Evolutionary conservation across 1,140 invertebrate genomes (phyloP).

Genomic region (Aplysia californica): DNA sequence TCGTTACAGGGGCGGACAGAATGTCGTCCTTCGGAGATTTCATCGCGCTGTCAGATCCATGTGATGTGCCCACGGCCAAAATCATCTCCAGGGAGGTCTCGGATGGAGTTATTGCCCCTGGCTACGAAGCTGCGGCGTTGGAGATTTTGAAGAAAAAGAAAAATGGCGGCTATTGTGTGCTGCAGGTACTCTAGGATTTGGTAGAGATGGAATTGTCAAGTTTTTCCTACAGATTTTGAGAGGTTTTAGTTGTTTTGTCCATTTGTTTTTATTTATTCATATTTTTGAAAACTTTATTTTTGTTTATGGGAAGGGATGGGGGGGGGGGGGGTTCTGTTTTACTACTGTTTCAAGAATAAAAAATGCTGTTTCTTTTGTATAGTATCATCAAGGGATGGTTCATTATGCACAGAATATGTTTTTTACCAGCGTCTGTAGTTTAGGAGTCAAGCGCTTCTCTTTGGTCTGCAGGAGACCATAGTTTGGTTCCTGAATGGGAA

Average conservation of each 20-base stretch:
- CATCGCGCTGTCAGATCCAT: conserved; percentile 91
- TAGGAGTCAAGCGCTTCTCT: too few relatives aligned
- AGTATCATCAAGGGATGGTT: too few relatives aligned
- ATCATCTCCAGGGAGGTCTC: conserved; percentile 87
- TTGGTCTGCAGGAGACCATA: too few relatives aligned
- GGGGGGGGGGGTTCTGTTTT: too few relatives aligned
- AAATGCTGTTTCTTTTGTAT: too few relatives aligned
- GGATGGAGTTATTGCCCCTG: conserved; percentile 96
- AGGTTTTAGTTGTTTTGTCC: background rate
- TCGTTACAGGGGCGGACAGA: conserved; percentile 85
- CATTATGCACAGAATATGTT: too few relatives aligned
- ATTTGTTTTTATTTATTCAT: background rate
- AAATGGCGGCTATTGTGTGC: conserved; percentile 90
- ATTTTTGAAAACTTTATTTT: background rate
- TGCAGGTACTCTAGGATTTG: too few relatives aligned
- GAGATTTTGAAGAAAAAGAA: conserved; percentile 96
- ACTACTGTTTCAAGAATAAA: too few relatives aligned
- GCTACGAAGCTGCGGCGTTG: conserved; percentile 86
- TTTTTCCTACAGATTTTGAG: too few relatives aligned
- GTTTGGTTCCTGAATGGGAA: too few relatives aligned
- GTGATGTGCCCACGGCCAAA: conserved; percentile 86
- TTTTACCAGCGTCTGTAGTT: too few relatives aligned
- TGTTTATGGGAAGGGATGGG: background rate
- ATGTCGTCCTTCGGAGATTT: conserved; percentile 99
- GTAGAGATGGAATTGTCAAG: too few relatives aligned